These are phyloP conservation scores for Psittacula derbiana DNA, from an alignment of 2,797 vertebrate species.

Conservation along the genomic window DNA sequence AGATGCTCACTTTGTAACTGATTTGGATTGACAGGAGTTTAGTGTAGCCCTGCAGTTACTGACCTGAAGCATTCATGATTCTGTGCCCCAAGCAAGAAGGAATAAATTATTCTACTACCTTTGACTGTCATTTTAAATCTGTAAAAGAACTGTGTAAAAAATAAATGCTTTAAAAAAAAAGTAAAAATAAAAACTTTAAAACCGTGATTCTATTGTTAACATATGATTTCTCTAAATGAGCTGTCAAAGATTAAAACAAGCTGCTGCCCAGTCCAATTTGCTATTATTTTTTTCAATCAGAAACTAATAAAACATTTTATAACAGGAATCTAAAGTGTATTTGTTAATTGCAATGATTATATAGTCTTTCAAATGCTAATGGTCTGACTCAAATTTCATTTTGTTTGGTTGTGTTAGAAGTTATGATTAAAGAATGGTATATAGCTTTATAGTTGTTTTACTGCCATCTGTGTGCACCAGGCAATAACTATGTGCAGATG, in stretches of 20 bases:
- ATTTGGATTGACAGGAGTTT: slow-evolving; percentile 72
- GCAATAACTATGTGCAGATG: slow-evolving; percentile 97
- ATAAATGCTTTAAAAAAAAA: slow-evolving; percentile 66
- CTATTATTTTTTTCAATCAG: slow-evolving; percentile 65
- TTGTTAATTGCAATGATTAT: slow-evolving; percentile 86
- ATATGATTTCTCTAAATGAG: slow-evolving; percentile 68
- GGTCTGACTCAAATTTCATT: slow-evolving; percentile 87
- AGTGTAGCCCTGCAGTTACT: slow-evolving; percentile 68
- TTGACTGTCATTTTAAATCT: slow-evolving; percentile 78
- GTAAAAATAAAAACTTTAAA: slow-evolving; percentile 66
- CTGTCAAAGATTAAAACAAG: slow-evolving; percentile 68
- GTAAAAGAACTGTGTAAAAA: slow-evolving; percentile 71
- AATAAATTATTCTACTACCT: slow-evolving; percentile 75
- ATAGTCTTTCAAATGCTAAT: slow-evolving; percentile 90
- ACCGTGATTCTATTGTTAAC: slow-evolving; percentile 72
- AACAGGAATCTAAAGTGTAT: slow-evolving; percentile 58
- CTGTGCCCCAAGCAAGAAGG: slow-evolving; percentile 70
- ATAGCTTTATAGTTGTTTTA: slow-evolving; percentile 93
- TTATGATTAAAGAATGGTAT: slow-evolving; percentile 89
- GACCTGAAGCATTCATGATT: slow-evolving; percentile 68
- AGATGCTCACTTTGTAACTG: slow-evolving; percentile 63
- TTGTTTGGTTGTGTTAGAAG: slow-evolving; percentile 95
- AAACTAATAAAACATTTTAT: slow-evolving; percentile 67
- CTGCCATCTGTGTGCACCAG: slow-evolving; percentile 93
- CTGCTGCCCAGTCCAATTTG: slow-evolving; percentile 53